A percentile compares a stretch with the other conserved stretches of the same genome.
These are phyloP conservation scores for Microcebus murinus DNA, from an alignment of 2,113 vertebrate species.

Conservation along the genomic window DNA sequence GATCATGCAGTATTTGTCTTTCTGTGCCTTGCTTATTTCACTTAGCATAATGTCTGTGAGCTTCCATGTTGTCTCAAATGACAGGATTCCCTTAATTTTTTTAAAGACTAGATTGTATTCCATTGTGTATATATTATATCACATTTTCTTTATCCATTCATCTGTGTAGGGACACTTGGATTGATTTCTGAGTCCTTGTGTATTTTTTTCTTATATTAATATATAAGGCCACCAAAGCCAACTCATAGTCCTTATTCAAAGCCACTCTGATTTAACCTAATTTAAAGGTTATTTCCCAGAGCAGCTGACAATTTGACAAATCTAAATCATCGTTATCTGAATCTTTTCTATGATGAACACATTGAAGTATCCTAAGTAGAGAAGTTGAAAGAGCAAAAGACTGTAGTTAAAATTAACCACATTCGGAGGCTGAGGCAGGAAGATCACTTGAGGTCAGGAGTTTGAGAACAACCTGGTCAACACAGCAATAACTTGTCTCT, in stretches of 20 bases:
- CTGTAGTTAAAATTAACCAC: neutral
- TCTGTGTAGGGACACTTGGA: neutral
- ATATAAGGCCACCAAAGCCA: neutral
- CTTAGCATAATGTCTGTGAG: neutral
- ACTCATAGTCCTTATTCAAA: neutral
- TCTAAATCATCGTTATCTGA: neutral
- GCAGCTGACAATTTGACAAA: neutral
- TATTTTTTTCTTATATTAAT: neutral
- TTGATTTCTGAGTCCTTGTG: neutral
- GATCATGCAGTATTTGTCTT: neutral
- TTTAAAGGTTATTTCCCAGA: neutral
- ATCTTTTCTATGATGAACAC: neutral
- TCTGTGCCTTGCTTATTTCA: neutral
- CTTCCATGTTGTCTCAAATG: neutral
- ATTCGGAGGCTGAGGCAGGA: neutral
- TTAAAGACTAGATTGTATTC: neutral
- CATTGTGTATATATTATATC: neutral
- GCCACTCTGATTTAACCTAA: neutral
- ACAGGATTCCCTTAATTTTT: neutral
- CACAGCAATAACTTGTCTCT: too few species aligned
- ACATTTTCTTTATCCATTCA: neutral
- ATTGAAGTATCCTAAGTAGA: neutral
- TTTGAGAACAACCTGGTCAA: too few species aligned
- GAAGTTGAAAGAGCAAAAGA: conserved; percentile 5
- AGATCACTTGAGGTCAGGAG: too few species aligned